Conservation (phyloP, 1,140 invertebrate genomes). For the Plectus sambesii region DNA sequence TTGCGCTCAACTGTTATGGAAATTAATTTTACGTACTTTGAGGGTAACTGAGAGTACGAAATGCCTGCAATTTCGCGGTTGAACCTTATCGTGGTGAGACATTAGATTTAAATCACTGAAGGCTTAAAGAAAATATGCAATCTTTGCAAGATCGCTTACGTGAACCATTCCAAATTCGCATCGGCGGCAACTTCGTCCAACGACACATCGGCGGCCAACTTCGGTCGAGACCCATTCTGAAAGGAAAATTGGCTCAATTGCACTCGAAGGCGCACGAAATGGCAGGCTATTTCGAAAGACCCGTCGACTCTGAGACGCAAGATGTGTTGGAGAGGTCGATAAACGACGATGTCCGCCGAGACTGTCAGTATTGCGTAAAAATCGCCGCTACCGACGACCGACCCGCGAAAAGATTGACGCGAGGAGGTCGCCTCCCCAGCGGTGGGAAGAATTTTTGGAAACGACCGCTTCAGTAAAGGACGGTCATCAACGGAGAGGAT, state of each 20-base stretch:
- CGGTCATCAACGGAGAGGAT: neutral
- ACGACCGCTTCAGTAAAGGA: constrained; percentile 8
- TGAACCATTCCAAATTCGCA: constrained; percentile 25
- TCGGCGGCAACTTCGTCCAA: constrained; percentile 49
- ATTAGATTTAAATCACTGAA: constrained; percentile 11
- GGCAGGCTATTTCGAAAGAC: too few species aligned
- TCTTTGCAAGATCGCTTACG: constrained; percentile 18
- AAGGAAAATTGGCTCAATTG: constrained; percentile 1
- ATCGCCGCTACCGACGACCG: too few species aligned
- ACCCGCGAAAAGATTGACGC: too few species aligned
- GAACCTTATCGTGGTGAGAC: too few species aligned
- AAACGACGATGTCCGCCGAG: too few species aligned
- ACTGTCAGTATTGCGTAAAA: constrained; percentile 12
- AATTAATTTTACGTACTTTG: too few species aligned
- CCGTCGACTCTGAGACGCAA: too few species aligned
- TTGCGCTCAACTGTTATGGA: too few species aligned
- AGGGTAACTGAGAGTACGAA: too few species aligned
- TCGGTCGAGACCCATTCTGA: constrained; percentile 64
- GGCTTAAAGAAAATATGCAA: constrained; percentile 13
- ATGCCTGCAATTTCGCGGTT: too few species aligned
- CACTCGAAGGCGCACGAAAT: neutral
- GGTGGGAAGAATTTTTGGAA: constrained; percentile 5
- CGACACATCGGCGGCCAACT: constrained; percentile 63
- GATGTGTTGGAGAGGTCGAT: too few species aligned
- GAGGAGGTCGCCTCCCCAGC: neutral